Percentiles rank a stretch among this genome's conserved stretches.
These are phyloP conservation scores for Copsychus sechellarum DNA, from an alignment of 2,113 vertebrate species.

Conservation along the genomic window DNA sequence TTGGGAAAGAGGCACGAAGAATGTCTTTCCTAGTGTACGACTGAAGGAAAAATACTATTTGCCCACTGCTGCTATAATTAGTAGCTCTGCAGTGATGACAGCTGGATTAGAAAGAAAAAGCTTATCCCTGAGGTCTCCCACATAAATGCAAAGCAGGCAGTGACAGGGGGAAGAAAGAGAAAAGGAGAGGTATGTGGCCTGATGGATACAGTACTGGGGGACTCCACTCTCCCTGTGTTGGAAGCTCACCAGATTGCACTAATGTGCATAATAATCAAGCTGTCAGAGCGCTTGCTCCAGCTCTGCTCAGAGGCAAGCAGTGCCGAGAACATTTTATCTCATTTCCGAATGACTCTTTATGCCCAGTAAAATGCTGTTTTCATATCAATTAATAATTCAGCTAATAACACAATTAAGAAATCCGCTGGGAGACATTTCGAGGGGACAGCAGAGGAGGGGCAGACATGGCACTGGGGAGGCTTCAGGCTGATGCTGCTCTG, in stretches of 20 bases:
- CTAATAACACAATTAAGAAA: slow-evolving; percentile 74
- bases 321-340: slow-evolving; percentile 65
- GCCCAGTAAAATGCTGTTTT: slow-evolving; percentile 75
- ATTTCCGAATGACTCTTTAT: slow-evolving; percentile 74
- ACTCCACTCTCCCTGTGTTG: background rate
- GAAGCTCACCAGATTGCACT: slow-evolving; percentile 53
- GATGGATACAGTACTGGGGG: slow-evolving; percentile 13
- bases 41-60: background rate
- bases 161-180: background rate
- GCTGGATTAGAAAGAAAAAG: slow-evolving; percentile 47
- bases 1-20: background rate
- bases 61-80: background rate
- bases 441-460: slow-evolving; percentile 37
- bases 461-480: background rate
- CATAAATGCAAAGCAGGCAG: slow-evolving; percentile 49
- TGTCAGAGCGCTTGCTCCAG: slow-evolving; percentile 49
- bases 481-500: background rate
- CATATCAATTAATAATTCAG: slow-evolving; percentile 79
- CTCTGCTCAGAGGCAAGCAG: slow-evolving; percentile 45
- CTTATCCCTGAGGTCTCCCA: background rate
- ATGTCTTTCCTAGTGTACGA: background rate
- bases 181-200: background rate
- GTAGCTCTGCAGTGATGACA: background rate
- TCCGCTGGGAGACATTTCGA: slow-evolving; percentile 52
- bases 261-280: slow-evolving; percentile 68